These are phyloP conservation scores for Caenorhabditis virilis DNA, from an alignment of 2,888 invertebrate species.

Conservation along the genomic window DNA sequence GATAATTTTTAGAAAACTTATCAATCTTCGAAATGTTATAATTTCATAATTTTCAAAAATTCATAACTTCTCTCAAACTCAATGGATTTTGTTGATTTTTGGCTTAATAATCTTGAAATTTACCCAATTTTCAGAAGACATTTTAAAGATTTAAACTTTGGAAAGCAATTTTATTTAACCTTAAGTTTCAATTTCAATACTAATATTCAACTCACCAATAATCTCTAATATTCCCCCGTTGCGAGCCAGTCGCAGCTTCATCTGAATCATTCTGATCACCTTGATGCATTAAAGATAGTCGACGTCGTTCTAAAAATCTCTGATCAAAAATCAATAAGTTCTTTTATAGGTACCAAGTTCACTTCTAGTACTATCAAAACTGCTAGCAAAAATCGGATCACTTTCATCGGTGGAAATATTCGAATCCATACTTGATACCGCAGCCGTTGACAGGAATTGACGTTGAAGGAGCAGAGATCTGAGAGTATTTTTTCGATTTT, in stretches of 20 bases:
- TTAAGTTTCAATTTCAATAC: not conserved
- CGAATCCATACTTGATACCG: conserved; percentile 46
- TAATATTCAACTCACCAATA: conserved; percentile 26
- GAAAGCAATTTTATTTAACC: too few relatives aligned
- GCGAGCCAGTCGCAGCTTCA: conserved; percentile 23
- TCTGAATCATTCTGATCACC: conserved; percentile 28
- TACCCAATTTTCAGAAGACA: too few relatives aligned
- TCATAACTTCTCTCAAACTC: too few relatives aligned
- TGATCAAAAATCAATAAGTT: too few relatives aligned
- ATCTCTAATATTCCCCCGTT: conserved; percentile 24
- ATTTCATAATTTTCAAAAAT: too few relatives aligned
- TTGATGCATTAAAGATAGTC: conserved; percentile 44
- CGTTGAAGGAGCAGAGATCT: conserved; percentile 50
- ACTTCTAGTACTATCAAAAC: conserved; percentile 46
- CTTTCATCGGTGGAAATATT: conserved; percentile 45
- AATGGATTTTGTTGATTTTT: too few relatives aligned
- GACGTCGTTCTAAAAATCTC: conserved; percentile 37
- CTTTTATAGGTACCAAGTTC: conserved; percentile 49
- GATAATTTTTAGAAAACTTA: too few relatives aligned
- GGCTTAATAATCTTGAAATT: too few relatives aligned
- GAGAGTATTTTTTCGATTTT: too few relatives aligned
- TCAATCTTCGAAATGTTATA: too few relatives aligned
- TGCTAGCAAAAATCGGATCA: conserved; percentile 45
- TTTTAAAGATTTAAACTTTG: too few relatives aligned
- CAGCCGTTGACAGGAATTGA: conserved; percentile 48